Percentiles rank a stretch among this genome's conserved stretches.
These are phyloP conservation scores for Pseudotriccus pelzelni DNA, from an alignment of 2,797 vertebrate genomes.

Conservation along the genomic window DNA sequence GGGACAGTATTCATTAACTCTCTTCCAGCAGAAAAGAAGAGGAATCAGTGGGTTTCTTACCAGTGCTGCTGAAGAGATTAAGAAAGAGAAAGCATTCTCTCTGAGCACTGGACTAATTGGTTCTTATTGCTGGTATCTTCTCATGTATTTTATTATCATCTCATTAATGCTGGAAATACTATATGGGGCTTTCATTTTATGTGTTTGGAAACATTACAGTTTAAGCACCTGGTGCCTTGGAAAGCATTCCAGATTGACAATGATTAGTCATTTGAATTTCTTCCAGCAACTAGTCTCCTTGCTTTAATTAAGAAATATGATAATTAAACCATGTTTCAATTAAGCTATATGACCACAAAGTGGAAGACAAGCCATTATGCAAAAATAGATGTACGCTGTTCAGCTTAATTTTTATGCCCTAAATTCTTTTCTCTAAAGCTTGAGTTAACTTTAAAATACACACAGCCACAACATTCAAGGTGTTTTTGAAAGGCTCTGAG, in stretches of 20 bases:
- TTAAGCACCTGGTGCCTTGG: background rate
- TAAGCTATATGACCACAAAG: conserved; percentile 10
- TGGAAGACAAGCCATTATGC: background rate
- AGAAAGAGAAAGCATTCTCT: background rate
- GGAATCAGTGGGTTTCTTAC: background rate
- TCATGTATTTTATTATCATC: conserved; percentile 16
- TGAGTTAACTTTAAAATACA: background rate
- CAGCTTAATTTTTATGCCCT: background rate
- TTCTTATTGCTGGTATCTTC: conserved; percentile 4
- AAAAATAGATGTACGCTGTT: background rate
- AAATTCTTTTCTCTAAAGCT: background rate
- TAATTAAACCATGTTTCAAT: conserved; percentile 34
- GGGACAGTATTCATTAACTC: conserved; percentile 19
- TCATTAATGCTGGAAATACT: conserved; percentile 28
- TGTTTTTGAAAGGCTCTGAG: background rate
- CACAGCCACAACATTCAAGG: background rate
- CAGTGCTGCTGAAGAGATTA: background rate
- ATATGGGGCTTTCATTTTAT: background rate
- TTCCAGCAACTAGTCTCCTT: conserved; percentile 4
- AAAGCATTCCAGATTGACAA: conserved; percentile 41
- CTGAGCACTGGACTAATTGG: conserved; percentile 11
- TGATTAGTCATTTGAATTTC: conserved; percentile 50
- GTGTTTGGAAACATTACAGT: background rate
- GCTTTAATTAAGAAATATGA: conserved; percentile 52
- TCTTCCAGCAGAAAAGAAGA: background rate